phyloP scores from a whole-genome alignment of 1,140 invertebrate species.

The Diorhabda sublineata region DNA sequence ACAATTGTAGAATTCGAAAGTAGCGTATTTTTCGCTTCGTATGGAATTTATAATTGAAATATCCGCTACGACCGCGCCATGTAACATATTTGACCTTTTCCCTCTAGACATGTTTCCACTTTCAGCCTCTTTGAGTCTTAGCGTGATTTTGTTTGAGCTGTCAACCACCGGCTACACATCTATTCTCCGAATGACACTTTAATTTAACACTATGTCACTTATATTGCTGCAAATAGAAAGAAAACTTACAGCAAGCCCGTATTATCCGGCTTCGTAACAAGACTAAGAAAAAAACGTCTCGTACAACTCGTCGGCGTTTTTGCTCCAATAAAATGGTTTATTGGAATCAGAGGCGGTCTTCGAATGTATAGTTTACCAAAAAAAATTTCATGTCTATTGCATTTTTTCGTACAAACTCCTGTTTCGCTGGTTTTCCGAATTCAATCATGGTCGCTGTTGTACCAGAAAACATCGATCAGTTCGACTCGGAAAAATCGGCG shows the following conservation, averaged over 20 bases:
- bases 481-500: too few relatives aligned
- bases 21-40: too few relatives aligned
- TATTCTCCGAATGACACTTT: constrained; percentile 15
- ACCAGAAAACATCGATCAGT: too few relatives aligned
- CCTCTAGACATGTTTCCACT: constrained; percentile 4
- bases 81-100: constrained; percentile 8
- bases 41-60: not conserved
- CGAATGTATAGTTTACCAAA: too few relatives aligned
- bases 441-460: too few relatives aligned
- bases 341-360: not conserved
- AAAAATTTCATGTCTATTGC: too few relatives aligned
- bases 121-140: constrained; percentile 20
- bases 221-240: constrained; percentile 6
- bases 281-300: not conserved
- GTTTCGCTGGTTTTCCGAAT: too few relatives aligned
- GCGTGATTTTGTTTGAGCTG: constrained; percentile 15
- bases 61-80: not conserved
- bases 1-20: too few relatives aligned
- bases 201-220: constrained; percentile 10
- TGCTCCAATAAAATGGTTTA: not conserved
- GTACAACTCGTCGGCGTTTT: not conserved
- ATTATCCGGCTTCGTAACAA: not conserved
- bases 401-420: too few relatives aligned
- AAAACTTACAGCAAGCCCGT: not conserved
- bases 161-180: constrained; percentile 13